Base-by-base conservation (phyloP, 2,888 invertebrate genomes). In the Macrostomum cliftonense region DNA sequence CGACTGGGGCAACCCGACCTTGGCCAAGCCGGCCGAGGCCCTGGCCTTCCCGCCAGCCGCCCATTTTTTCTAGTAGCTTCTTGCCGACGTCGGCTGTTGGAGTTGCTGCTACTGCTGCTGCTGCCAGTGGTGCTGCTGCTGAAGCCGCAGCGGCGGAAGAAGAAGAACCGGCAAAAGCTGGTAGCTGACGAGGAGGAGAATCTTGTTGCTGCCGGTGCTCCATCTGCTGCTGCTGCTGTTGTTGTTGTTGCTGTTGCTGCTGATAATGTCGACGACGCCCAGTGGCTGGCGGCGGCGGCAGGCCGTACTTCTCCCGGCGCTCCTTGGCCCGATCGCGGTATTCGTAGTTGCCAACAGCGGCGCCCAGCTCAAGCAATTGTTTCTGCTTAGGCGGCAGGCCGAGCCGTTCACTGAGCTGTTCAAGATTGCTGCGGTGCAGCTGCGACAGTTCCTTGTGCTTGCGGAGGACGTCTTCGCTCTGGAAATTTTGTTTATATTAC, bases 251-350 rank as follows among this genome's bases (percentile, higher is more conserved):
- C 65, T 17, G 16, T 9, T 17, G 40, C 16, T 17, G 5, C 16
- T 40, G 16, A 40, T 2, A 9, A 2, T 2, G 14, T 19, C 37
- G 19, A 50, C 36, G 37, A 17, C 37, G n/a, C 37, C 16, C 20
- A 50, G 36, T 14, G 79, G 78, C 51, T 78, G 81, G 80, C 57
- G 80, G 78, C 17, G 83, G 82, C 28, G 48, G 45, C 66, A 83
- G 83, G 0, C 91, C 91, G 63, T 85, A 93, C 65, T 91, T 91
- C 61, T 84, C 77, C 45, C 97, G 73, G 37, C 97, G 76, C 63
- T 97, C 97, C 59, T 91, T 91, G 1, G 97, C 97, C 40, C 97
- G 76, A 69, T 97, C 97, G 51, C 95, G 77, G 67, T 97, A 97
- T 16, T 37, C 17, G 14, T 17, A 36, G 14, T 38, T 37, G n/a